These are phyloP conservation scores for Melanogrammus aeglefinus DNA, from an alignment of 2,797 vertebrate genomes.

Conservation along the genomic window DNA sequence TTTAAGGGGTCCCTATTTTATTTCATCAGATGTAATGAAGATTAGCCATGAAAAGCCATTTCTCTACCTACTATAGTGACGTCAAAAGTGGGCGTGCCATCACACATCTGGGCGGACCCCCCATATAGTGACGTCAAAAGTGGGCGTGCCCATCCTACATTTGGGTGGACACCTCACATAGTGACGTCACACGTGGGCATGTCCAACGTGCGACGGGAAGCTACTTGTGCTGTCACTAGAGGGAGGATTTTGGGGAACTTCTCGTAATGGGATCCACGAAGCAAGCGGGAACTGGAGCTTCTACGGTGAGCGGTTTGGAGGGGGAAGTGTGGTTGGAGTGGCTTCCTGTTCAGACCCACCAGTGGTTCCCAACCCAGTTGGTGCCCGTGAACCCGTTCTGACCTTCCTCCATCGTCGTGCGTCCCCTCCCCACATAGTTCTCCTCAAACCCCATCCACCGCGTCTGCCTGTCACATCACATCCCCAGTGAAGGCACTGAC, in stretches of 20 bases:
- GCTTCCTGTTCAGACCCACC: not conserved
- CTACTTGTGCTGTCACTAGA: not conserved
- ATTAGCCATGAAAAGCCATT: not conserved
- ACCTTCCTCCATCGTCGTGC: not conserved
- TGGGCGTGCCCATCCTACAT: too few species aligned
- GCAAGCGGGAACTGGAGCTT: not conserved
- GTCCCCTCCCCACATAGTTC: not conserved
- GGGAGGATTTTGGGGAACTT: not conserved
- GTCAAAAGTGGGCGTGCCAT: too few species aligned
- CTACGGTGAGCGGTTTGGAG: not conserved
- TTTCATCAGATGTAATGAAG: not conserved
- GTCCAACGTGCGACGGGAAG: too few species aligned
- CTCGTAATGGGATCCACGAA: not conserved
- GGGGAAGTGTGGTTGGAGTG: not conserved
- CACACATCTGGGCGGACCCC: too few species aligned
- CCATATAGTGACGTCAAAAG: too few species aligned
- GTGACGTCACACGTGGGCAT: too few species aligned
- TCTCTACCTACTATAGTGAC: not conserved
- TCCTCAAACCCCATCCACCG: not conserved
- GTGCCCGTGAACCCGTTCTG: not conserved
- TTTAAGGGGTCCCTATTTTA: not conserved
- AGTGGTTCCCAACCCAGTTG: not conserved
- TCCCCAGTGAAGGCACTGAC: not conserved
- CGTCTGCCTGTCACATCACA: not conserved
- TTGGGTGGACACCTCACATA: too few species aligned